Conservation (phyloP, 2,113 vertebrate genomes). For the Odocoileus virginianus region DNA sequence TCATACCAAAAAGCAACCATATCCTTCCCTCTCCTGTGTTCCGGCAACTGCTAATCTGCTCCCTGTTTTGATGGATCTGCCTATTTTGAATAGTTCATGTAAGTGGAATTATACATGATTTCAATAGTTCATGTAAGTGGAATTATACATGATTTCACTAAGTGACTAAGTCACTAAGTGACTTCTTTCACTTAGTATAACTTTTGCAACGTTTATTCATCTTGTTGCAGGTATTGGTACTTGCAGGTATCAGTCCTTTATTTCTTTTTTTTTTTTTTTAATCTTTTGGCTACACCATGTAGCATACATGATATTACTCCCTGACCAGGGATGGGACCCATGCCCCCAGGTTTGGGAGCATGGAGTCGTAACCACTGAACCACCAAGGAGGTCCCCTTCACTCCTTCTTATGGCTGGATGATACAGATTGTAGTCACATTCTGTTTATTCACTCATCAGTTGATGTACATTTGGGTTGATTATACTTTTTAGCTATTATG, state of each 20-base stretch:
- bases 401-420: background rate
- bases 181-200: background rate
- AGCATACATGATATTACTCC: background rate
- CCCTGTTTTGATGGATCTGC: background rate
- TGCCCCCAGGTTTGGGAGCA: background rate
- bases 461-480: background rate
- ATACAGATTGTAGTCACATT: background rate
- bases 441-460: background rate
- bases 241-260: background rate
- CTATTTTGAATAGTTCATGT: background rate
- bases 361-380: background rate
- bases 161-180: too few species aligned
- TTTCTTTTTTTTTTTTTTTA: background rate
- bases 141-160: background rate
- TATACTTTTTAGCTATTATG: background rate
- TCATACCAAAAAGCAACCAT: background rate
- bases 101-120: background rate
- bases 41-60: background rate
- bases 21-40: background rate
- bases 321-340: background rate
- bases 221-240: background rate
- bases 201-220: background rate
- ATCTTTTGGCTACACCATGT: background rate
- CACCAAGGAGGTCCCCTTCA: background rate
- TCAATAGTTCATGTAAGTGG: background rate